A percentile compares a stretch with the other conserved stretches of the same genome.
These are phyloP conservation scores for Hippopotamyrus pictus DNA, from an alignment of 2,797 vertebrate genomes.

Conservation along the genomic window DNA sequence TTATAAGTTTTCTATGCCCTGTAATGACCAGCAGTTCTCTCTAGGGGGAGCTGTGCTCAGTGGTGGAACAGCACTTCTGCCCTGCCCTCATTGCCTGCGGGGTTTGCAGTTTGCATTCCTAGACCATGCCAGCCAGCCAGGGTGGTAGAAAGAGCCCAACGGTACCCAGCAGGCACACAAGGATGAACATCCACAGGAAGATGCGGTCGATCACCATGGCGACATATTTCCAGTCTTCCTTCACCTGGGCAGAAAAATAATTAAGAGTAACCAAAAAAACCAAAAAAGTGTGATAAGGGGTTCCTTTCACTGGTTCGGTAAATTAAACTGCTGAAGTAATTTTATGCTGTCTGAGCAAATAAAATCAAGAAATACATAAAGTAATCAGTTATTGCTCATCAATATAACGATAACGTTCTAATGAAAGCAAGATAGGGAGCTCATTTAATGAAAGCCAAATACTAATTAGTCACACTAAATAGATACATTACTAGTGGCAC, in stretches of 20 bases:
- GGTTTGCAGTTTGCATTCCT: conserved; percentile 27
- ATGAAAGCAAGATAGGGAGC: neutral
- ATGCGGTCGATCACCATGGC: conserved; percentile 84
- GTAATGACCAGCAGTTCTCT: neutral
- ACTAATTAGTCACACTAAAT: neutral
- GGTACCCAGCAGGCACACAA: conserved; percentile 78
- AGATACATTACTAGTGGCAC: neutral
- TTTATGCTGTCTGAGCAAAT: conserved; percentile 7
- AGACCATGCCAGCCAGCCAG: conserved; percentile 80
- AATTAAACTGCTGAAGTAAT: conserved; percentile 7
- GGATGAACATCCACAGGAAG: conserved; percentile 85
- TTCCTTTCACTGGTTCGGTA: neutral
- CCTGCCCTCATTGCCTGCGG: neutral
- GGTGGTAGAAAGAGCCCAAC: conserved; percentile 80
- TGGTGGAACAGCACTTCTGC: neutral
- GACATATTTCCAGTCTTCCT: conserved; percentile 85
- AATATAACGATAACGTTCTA: neutral
- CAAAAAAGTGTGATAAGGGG: neutral
- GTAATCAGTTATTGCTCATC: conserved; percentile 3
- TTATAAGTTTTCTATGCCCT: neutral
- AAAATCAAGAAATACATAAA: neutral
- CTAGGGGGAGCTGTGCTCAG: neutral
- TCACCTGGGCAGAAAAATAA: conserved; percentile 57
- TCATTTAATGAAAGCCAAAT: conserved; percentile 3
- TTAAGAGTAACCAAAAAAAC: neutral